These are phyloP conservation scores for Pandion haliaetus DNA, from an alignment of 2,113 vertebrate species.

Conservation along the genomic window DNA sequence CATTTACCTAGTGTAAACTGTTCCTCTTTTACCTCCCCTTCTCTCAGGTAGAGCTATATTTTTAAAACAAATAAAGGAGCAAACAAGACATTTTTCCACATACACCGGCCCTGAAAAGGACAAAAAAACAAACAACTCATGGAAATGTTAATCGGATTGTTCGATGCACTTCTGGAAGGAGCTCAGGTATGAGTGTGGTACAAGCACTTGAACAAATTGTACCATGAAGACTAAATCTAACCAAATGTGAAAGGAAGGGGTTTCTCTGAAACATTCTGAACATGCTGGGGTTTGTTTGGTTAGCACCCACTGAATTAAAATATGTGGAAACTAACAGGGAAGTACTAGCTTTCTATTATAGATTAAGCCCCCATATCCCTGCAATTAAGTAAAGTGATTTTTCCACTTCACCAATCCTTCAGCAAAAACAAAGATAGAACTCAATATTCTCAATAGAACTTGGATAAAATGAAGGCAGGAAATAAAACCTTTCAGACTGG, in stretches of 20 bases:
- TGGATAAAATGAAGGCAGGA: not conserved
- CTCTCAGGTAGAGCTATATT: not conserved
- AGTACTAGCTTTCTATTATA: not conserved
- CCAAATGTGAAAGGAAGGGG: not conserved
- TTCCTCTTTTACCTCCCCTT: not conserved
- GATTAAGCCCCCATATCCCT: not conserved
- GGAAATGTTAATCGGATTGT: not conserved
- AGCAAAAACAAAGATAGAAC: constrained; percentile 1
- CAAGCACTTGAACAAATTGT: not conserved
- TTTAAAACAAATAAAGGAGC: not conserved
- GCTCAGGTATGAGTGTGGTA: not conserved
- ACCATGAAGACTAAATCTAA: not conserved
- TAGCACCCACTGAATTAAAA: not conserved
- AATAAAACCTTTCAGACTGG: not conserved
- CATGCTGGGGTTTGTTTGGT: not conserved
- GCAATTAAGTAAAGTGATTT: not conserved
- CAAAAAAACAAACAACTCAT: not conserved
- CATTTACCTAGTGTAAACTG: not conserved
- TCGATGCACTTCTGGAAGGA: not conserved
- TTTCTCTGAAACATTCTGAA: not conserved
- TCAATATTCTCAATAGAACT: constrained; percentile 36
- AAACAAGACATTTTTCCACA: not conserved
- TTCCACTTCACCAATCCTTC: not conserved
- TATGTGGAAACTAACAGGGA: not conserved
- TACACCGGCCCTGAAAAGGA: not conserved